Evolutionary conservation across 1,140 invertebrate genomes (phyloP).

Genomic region (Lordiphosa clarofinis): DNA sequence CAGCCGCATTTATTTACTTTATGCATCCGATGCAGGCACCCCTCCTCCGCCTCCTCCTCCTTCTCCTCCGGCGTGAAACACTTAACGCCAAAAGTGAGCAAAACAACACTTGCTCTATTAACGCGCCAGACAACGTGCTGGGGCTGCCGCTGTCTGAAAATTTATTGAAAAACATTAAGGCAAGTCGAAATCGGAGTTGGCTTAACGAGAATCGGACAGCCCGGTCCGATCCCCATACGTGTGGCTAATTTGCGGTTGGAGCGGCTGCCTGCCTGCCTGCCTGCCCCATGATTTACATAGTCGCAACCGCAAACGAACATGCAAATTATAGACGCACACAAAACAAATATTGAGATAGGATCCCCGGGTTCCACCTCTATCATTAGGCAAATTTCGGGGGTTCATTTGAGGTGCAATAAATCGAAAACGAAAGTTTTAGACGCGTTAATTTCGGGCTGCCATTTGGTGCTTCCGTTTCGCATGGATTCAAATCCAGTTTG

Average conservation of each 20-base stretch:
- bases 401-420: slow-evolving; percentile 67
- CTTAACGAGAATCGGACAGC: slow-evolving; percentile 59
- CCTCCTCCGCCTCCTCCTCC: not conserved
- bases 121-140: slow-evolving; percentile 39
- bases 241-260: slow-evolving; percentile 74
- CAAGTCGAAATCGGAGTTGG: slow-evolving; percentile 10
- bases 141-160: slow-evolving; percentile 34
- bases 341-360: slow-evolving; percentile 66
- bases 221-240: slow-evolving; percentile 37
- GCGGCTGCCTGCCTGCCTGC: not conserved
- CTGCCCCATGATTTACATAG: slow-evolving; percentile 71
- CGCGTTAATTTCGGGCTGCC: slow-evolving; percentile 68
- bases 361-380: slow-evolving; percentile 34
- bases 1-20: slow-evolving; percentile 65
- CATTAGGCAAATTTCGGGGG: slow-evolving; percentile 51
- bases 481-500: slow-evolving; percentile 19
- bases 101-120: slow-evolving; percentile 79
- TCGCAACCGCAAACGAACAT: slow-evolving; percentile 33
- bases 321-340: slow-evolving; percentile 68
- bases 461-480: slow-evolving; percentile 69
- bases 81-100: slow-evolving; percentile 79
- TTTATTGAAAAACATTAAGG: slow-evolving; percentile 70
- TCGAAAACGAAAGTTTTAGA: slow-evolving; percentile 48
- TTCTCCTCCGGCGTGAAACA: slow-evolving; percentile 46
- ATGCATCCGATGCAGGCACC: slow-evolving; percentile 40